These are phyloP conservation scores for Oasisia sp. DNA, from an alignment of 2,888 invertebrate species.

Conservation along the genomic window DNA sequence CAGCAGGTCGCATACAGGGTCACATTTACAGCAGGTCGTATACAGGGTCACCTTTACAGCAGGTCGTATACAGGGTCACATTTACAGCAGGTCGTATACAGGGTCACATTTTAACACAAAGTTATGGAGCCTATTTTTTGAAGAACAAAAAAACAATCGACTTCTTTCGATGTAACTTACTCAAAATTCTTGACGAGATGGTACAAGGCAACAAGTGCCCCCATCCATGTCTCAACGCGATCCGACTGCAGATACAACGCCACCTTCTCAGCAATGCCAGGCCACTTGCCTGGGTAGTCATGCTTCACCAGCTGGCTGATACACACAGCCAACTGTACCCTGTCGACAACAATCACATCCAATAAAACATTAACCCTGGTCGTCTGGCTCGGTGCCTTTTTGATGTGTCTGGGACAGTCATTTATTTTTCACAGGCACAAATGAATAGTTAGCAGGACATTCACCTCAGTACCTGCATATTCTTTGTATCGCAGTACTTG, in stretches of 20 bases:
- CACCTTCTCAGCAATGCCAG: constrained; percentile 94
- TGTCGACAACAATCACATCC: not conserved
- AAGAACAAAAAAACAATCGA: not conserved
- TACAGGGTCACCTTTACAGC: too few relatives aligned
- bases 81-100: too few relatives aligned
- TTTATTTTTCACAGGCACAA: too few relatives aligned
- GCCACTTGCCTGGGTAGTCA: constrained; percentile 96
- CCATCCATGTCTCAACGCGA: constrained; percentile 72
- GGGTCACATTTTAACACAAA: too few relatives aligned
- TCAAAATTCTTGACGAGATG: constrained; percentile 92
- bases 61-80: too few relatives aligned
- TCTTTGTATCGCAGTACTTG: too few relatives aligned
- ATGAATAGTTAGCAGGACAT: too few relatives aligned
- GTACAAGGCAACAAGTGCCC: constrained; percentile 89
- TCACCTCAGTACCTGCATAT: too few relatives aligned
- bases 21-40: too few relatives aligned
- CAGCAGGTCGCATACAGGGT: too few relatives aligned
- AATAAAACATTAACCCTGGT: not conserved
- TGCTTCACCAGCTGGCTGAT: constrained; percentile 92
- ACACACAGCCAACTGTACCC: constrained; percentile 88
- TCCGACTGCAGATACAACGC: constrained; percentile 83
- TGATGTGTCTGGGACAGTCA: not conserved
- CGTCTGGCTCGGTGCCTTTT: too few relatives aligned
- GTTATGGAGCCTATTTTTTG: not conserved
- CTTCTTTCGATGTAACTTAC: constrained; percentile 66